Base-by-base conservation (phyloP, 2,888 invertebrate genomes). In the Lycia hirtaria region DNA sequence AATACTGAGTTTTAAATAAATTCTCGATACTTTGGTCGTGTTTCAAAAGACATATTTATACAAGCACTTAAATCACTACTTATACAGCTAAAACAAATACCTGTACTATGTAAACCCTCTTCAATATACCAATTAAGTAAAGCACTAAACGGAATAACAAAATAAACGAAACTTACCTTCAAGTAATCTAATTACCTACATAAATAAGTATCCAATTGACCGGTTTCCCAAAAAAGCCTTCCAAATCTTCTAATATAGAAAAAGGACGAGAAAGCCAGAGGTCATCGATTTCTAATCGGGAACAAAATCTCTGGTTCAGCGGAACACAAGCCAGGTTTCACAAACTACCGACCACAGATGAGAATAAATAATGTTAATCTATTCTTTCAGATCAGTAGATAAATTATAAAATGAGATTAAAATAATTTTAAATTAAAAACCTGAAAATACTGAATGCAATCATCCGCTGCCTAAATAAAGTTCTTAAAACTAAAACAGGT, bases 121-220 rank as follows among this genome's bases (percentile, higher is more conserved):
- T 41, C 41, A 41, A 43, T 19, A 12, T 32, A 9, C 19, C 30
- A 30, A 44, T 28, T 26, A 33, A 51, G 2, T 24, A 12, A 33
- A 43, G 26, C 9, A 43, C 30, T 44, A 12, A 20, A 19, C 44
- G 12, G 17, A 20, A 28, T 28, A 32, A 41, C n/a, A 19, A 43
- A 43, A 43, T 35, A 43, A 43, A 51, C 17, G 32, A 32, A 33
- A 33, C 38, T 30, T 22, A 30, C 22, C 15, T 15, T 3, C 22
- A 17, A 14, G 43, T 35, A 51, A 51, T 51, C 19, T 33, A 51
- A 43, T 51, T 43, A 51, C 26, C 22, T 17, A 35, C 33, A 43
- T 51, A 51, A 43, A 51, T 51, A 51, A 50, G 24, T 41, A 50
- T 28, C 41, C 41, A 50, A 50, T 50, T 10, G 51, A 51, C 26